phyloP scores from a whole-genome alignment of 2,888 invertebrate species.

The Sarcophaga variegata region DNA sequence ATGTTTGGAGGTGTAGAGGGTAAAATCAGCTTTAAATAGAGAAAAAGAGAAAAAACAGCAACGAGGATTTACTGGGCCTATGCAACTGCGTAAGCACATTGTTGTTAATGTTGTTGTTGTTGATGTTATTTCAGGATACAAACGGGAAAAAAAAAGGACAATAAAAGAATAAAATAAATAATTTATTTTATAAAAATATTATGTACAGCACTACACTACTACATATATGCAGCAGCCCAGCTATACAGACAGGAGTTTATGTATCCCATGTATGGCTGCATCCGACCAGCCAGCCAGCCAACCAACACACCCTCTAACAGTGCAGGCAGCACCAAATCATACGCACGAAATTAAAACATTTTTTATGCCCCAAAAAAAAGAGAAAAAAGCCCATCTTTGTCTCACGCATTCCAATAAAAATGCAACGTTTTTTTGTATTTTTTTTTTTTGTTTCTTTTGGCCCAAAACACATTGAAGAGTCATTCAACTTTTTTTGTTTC shows the following conservation, averaged over 20 bases:
- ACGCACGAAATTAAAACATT: constrained; percentile 67
- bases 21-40: constrained; percentile 58
- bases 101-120: not conserved
- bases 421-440: constrained; percentile 22
- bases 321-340: constrained; percentile 6
- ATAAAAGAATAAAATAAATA: not conserved
- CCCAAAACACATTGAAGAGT: constrained; percentile 64
- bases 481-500: constrained; percentile 48
- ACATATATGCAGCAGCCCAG: not conserved
- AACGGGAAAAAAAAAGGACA: constrained; percentile 36
- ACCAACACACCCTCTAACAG: not conserved
- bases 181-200: constrained; percentile 14
- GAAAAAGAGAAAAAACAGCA: constrained; percentile 35
- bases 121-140: not conserved
- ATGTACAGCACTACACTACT: not conserved
- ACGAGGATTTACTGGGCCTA: constrained; percentile 45
- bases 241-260: not conserved
- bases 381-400: constrained; percentile 57
- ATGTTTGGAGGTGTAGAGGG: constrained; percentile 53
- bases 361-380: not conserved
- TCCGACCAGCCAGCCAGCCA: not conserved
- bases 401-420: constrained; percentile 64
- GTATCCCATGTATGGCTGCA: too few relatives aligned
- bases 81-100: constrained; percentile 42
- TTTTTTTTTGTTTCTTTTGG: constrained; percentile 24